Conservation (phyloP, 1,140 invertebrate genomes). For the Choristoneura fumiferana region DNA sequence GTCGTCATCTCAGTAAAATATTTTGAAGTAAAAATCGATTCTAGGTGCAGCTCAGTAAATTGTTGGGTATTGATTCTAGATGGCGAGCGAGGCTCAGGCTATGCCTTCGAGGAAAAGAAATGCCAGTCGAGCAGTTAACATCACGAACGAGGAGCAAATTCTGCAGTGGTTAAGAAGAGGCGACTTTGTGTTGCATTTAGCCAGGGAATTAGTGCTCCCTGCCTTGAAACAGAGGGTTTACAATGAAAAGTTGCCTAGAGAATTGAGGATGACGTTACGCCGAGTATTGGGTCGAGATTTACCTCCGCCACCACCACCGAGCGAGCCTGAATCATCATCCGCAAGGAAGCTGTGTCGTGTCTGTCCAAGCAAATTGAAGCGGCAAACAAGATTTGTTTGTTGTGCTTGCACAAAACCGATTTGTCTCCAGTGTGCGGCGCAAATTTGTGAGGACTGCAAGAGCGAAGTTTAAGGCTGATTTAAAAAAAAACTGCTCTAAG, state of each 20-base stretch:
- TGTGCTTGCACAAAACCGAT: slow-evolving; percentile 9
- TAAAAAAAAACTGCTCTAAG: neutral
- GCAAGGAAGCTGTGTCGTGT: slow-evolving; percentile 8
- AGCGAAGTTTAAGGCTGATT: neutral
- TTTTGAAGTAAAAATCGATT: neutral
- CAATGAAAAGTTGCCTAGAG: slow-evolving; percentile 2
- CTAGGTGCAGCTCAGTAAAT: neutral
- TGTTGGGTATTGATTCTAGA: slow-evolving; percentile 3
- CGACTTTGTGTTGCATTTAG: too few species aligned
- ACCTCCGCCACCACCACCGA: neutral
- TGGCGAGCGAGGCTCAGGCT: neutral
- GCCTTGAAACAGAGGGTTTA: neutral
- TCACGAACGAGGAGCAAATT: slow-evolving; percentile 5
- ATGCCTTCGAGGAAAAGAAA: slow-evolving; percentile 2
- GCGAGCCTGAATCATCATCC: neutral
- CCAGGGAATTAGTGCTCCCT: too few species aligned
- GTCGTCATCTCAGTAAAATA: slow-evolving; percentile 4
- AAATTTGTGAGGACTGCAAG: slow-evolving; percentile 12
- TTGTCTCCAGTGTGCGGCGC: slow-evolving; percentile 12
- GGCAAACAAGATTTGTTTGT: slow-evolving; percentile 14
- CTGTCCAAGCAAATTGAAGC: slow-evolving; percentile 12
- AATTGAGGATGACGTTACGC: neutral
- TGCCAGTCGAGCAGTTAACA: neutral
- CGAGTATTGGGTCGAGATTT: neutral
- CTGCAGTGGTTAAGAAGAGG: slow-evolving; percentile 12